Evolutionary conservation across 2,113 vertebrate species (phyloP), one percentile per base, ranked within the genome.

Genomic region (Halichoeres trimaculatus): DNA sequence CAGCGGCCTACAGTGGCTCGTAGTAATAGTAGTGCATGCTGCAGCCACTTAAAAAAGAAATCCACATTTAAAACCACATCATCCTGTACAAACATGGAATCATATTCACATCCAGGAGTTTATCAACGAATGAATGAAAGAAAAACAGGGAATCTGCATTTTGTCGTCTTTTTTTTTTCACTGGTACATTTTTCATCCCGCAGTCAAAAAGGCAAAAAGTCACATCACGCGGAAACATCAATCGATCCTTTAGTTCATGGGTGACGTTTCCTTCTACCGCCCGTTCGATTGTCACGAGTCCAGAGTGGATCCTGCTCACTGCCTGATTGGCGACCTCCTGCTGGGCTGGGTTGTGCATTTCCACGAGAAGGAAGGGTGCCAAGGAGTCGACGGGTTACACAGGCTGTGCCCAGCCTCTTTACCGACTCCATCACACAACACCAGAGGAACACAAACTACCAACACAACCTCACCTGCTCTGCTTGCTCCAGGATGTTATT

Each of bases 21-120:
- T 80, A 45, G 61, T 59, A 56, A 69, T 70, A 66, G 38, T 57
- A 63, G 74, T 73, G 81, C 89, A 89, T 92, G 88, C 88, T 88
- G 81, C 80, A 73, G 84, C 88, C 45, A 48, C 81, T 54, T 13
- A 11, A 43, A 76, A 70, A 76, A 84, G 10, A 85, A 87, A 91
- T 79, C 77, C 45, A 87, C 78, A 88, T 76, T 78, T 38, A 77
- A 86, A 87, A 88, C 61, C 76, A 86, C 73, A 84, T 77, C 59
- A 85, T 86, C 74, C 89, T 93, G 79, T 92, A 94, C 91, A 93
- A 83, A 89, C 81, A 86, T 70, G 70, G 76, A 86, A 85, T 82
- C 78, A 69, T 84, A 86, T 85, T 89, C 83, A 93, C 84, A 91
- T 80, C 75, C 24, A 80, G 35, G 73, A 84, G 70, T 66, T 85